phyloP scores from a whole-genome alignment of 2,888 invertebrate species.

The Heliconius sara region DNA sequence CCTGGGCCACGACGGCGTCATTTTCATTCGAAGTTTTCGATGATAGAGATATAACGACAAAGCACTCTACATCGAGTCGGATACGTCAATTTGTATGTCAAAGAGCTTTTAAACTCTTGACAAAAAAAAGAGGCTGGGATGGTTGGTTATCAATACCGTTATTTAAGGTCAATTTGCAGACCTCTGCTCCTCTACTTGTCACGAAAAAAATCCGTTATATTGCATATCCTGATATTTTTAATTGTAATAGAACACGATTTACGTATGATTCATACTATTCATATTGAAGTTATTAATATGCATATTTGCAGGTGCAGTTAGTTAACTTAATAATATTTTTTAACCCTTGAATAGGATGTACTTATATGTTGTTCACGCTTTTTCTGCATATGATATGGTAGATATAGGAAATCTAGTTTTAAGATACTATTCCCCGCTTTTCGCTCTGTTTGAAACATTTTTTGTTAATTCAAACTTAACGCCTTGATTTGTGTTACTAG shows the following conservation, averaged over 20 bases:
- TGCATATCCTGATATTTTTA: slow-evolving; percentile 32
- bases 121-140: slow-evolving; percentile 41
- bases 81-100: slow-evolving; percentile 41
- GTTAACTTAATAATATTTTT: neutral
- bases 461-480: neutral
- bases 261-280: neutral
- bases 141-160: slow-evolving; percentile 44
- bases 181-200: slow-evolving; percentile 37
- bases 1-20: neutral
- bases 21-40: neutral
- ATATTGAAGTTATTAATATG: neutral
- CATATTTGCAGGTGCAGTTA: neutral
- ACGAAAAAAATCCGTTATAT: slow-evolving; percentile 35
- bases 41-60: slow-evolving; percentile 16
- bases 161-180: slow-evolving; percentile 42
- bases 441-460: neutral
- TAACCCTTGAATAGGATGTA: neutral
- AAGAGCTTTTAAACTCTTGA: slow-evolving; percentile 41
- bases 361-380: neutral
- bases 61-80: slow-evolving; percentile 9
- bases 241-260: slow-evolving; percentile 27
- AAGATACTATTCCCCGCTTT: too few species aligned
- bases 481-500: neutral
- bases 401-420: neutral
- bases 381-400: neutral